phyloP scores from a whole-genome alignment of 2,797 vertebrate genomes.

The Oophaga sylvatica region DNA sequence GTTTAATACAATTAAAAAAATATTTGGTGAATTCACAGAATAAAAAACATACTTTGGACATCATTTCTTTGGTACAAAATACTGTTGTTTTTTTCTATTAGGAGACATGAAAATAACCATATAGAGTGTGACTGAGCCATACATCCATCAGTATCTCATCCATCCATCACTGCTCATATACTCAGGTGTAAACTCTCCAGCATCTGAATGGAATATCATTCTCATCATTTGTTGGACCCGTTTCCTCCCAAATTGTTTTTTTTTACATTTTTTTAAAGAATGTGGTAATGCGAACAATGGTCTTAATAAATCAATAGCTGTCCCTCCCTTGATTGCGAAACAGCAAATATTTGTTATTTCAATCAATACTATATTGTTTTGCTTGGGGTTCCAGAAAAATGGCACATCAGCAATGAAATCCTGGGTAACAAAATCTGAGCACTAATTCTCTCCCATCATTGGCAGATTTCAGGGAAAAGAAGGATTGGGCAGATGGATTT shows the following conservation, averaged over 20 bases:
- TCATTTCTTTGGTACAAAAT: slow-evolving; percentile 48
- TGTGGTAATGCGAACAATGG: neutral
- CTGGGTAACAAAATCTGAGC: no score
- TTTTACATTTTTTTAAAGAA: neutral
- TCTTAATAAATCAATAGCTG: neutral
- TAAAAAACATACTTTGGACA: slow-evolving; percentile 50
- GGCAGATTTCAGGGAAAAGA: no score
- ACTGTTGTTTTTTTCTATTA: slow-evolving; percentile 1
- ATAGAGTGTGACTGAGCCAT: neutral
- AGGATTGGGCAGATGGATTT: no score
- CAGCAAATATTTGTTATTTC: neutral
- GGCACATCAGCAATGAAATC: neutral
- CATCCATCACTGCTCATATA: neutral
- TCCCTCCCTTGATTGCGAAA: neutral
- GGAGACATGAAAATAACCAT: neutral
- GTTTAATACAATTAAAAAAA: slow-evolving; percentile 46
- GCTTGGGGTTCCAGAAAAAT: no score
- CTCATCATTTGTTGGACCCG: neutral
- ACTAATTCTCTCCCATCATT: no score
- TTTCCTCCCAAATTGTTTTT: neutral
- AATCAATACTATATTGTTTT: no score
- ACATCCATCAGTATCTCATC: neutral
- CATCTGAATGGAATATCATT: no score
- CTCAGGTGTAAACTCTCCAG: neutral
- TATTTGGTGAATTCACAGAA: slow-evolving; percentile 37